phyloP scores from a whole-genome alignment of 1,140 invertebrate species.

The Octopus sinensis region DNA sequence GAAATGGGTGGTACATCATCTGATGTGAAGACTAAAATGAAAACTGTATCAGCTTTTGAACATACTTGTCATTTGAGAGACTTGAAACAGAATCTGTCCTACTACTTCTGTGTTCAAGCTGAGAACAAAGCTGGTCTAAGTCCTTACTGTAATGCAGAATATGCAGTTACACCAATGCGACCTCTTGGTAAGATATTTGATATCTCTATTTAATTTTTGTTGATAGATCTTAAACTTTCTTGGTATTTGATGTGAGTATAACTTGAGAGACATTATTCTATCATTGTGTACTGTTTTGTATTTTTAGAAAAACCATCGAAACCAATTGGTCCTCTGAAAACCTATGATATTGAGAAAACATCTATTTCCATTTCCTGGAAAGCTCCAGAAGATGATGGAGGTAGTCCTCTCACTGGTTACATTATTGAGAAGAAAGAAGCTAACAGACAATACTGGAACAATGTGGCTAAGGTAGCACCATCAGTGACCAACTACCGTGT shows the following conservation, averaged over 20 bases:
- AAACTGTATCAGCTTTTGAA: background rate
- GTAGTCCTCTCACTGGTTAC: slow-evolving; percentile 84
- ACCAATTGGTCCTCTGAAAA: slow-evolving; percentile 50
- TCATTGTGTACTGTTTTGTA: background rate
- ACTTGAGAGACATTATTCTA: background rate
- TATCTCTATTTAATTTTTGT: background rate
- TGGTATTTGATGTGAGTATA: too few relatives aligned
- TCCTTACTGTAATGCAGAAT: slow-evolving; percentile 19
- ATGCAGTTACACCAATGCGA: slow-evolving; percentile 65
- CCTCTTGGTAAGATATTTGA: slow-evolving; percentile 78
- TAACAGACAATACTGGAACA: slow-evolving; percentile 65
- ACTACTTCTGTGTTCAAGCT: slow-evolving; percentile 67
- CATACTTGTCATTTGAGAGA: background rate
- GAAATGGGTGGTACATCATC: slow-evolving; percentile 29
- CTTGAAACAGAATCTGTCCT: slow-evolving; percentile 63
- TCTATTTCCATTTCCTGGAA: slow-evolving; percentile 83
- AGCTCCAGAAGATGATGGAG: slow-evolving; percentile 85
- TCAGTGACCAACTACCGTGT: slow-evolving; percentile 24
- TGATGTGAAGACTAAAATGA: background rate
- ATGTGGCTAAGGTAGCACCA: slow-evolving; percentile 25
- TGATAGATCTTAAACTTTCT: background rate
- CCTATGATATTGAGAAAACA: slow-evolving; percentile 87
- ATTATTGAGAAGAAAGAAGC: slow-evolving; percentile 76
- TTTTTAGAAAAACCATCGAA: background rate
- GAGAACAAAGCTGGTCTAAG: slow-evolving; percentile 85